Percentiles rank a stretch among this genome's conserved stretches.
phyloP scores from a whole-genome alignment of 2,888 invertebrate genomes.

The Ctena decussata region DNA sequence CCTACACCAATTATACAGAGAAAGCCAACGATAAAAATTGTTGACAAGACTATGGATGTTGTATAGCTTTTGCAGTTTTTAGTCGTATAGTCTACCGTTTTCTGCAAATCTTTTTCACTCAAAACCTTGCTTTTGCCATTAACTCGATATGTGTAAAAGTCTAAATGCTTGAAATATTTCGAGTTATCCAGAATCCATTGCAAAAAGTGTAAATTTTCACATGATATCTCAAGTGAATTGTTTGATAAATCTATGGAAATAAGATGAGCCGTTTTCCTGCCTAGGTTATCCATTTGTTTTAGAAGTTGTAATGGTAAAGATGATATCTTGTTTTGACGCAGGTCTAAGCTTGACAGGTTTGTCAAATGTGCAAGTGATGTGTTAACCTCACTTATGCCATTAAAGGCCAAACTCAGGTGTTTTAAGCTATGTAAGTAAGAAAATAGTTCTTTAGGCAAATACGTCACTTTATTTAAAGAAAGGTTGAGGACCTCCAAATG shows the following conservation, averaged over 20 bases:
- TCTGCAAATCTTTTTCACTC: background rate
- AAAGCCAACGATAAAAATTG: slow-evolving; percentile 29
- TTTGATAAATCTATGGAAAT: slow-evolving; percentile 35
- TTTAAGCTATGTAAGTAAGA: slow-evolving; percentile 3
- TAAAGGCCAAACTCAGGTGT: slow-evolving; percentile 19
- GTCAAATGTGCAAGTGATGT: background rate
- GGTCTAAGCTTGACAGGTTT: background rate
- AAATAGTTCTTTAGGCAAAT: background rate
- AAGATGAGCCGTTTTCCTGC: background rate
- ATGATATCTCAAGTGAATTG: slow-evolving; percentile 31
- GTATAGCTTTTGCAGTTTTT: slow-evolving; percentile 30
- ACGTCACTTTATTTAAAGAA: slow-evolving; percentile 29
- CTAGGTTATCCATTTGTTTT: background rate
- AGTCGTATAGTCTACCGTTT: background rate
- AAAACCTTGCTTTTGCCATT: background rate
- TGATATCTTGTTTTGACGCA: background rate
- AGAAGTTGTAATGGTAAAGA: background rate
- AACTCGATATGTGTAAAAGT: slow-evolving; percentile 20
- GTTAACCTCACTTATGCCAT: background rate
- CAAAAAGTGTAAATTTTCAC: slow-evolving; percentile 30
- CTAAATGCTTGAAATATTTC: slow-evolving; percentile 3
- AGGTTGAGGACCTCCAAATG: slow-evolving; percentile 35
- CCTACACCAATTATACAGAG: slow-evolving; percentile 30
- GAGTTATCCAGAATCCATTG: slow-evolving; percentile 28
- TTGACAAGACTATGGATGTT: background rate